Conservation (phyloP, 2,888 invertebrate species). For the Dasysyrphus albostriatus region DNA sequence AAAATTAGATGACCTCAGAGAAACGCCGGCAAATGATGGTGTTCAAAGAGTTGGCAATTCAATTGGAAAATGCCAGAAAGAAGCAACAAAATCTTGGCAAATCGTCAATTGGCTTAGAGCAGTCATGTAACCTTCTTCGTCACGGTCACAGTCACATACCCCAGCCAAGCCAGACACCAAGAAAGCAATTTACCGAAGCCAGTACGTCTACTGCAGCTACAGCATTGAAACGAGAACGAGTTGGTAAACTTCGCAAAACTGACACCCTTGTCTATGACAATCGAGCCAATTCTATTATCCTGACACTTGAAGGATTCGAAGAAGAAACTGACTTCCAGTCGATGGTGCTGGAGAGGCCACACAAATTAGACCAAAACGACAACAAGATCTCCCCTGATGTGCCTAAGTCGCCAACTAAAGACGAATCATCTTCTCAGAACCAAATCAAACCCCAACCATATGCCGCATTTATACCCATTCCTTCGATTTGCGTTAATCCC, state of each 20-base stretch:
- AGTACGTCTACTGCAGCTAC: slow-evolving; percentile 13
- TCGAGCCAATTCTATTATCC: slow-evolving; percentile 76
- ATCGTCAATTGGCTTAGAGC: slow-evolving; percentile 8
- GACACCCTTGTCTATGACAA: slow-evolving; percentile 82
- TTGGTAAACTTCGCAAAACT: slow-evolving; percentile 79
- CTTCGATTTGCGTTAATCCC: slow-evolving; percentile 81
- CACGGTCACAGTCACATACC: slow-evolving; percentile 72
- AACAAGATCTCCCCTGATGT: slow-evolving; percentile 62
- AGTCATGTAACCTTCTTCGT: slow-evolving; percentile 57
- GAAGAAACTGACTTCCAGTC: slow-evolving; percentile 69
- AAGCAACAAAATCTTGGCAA: slow-evolving; percentile 21
- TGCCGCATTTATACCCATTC: slow-evolving; percentile 76
- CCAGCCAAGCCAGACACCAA: slow-evolving; percentile 54
- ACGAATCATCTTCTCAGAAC: slow-evolving; percentile 40
- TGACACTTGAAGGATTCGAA: slow-evolving; percentile 70
- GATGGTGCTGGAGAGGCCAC: slow-evolving; percentile 53
- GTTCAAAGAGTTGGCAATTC: slow-evolving; percentile 78
- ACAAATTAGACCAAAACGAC: slow-evolving; percentile 61
- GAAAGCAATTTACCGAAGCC: slow-evolving; percentile 34
- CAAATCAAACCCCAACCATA: slow-evolving; percentile 62
- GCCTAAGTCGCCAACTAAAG: slow-evolving; percentile 52
- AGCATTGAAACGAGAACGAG: slow-evolving; percentile 52
- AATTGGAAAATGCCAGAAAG: slow-evolving; percentile 77
- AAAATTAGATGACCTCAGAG: slow-evolving; percentile 81
- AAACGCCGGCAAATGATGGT: slow-evolving; percentile 79